Percentiles rank a stretch among this genome's conserved stretches.
phyloP scores from a whole-genome alignment of 2,888 invertebrate species.

The Strigamia maritima region DNA sequence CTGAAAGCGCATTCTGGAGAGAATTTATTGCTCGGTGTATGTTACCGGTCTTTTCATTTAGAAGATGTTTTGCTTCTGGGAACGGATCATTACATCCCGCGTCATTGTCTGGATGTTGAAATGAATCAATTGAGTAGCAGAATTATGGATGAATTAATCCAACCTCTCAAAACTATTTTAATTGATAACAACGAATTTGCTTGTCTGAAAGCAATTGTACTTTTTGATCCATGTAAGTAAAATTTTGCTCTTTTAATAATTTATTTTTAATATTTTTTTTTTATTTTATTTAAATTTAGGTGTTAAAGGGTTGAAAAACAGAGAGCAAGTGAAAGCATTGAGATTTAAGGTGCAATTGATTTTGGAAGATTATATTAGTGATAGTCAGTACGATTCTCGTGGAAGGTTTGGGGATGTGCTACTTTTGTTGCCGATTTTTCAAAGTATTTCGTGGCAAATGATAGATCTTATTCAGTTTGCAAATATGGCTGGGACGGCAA shows the following conservation, averaged over 20 bases:
- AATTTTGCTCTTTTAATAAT: not conserved
- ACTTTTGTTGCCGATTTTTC: slow-evolving; percentile 85
- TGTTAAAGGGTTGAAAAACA: slow-evolving; percentile 86
- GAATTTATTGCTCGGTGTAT: slow-evolving; percentile 88
- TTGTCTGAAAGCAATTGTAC: slow-evolving; percentile 96
- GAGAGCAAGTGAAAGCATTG: slow-evolving; percentile 78
- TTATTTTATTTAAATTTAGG: slow-evolving; percentile 60
- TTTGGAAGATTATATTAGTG: slow-evolving; percentile 63
- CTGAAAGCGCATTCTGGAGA: slow-evolving; percentile 93
- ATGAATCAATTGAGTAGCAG: slow-evolving; percentile 88
- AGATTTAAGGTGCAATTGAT: slow-evolving; percentile 71
- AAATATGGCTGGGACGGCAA: slow-evolving; percentile 87
- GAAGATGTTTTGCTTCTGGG: slow-evolving; percentile 88
- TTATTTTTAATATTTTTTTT: not conserved
- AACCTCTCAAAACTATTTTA: slow-evolving; percentile 87
- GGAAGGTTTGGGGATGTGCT: slow-evolving; percentile 92
- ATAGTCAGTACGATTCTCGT: slow-evolving; percentile 88
- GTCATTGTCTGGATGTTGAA: slow-evolving; percentile 72
- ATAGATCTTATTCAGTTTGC: slow-evolving; percentile 97
- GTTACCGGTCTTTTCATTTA: slow-evolving; percentile 85
- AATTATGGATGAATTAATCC: slow-evolving; percentile 93
- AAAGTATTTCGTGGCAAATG: slow-evolving; percentile 97
- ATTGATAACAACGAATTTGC: slow-evolving; percentile 98
- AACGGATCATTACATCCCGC: slow-evolving; percentile 93
- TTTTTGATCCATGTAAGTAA: slow-evolving; percentile 88